Base-by-base conservation (phyloP, 2,797 vertebrate species). In the Basileuterus tristriatus region DNA sequence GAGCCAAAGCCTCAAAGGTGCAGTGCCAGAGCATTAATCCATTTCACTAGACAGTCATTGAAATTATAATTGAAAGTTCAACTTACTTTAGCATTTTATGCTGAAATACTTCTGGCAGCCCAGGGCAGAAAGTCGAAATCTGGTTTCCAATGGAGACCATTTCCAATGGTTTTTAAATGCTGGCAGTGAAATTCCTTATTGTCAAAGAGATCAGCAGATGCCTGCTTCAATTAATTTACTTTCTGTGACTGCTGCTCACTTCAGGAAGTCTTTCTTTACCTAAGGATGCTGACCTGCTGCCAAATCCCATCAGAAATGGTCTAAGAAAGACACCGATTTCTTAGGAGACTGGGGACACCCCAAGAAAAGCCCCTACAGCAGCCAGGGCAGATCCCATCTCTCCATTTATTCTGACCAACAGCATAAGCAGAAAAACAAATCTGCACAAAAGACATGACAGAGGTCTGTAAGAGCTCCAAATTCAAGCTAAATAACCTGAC, bases 51-150 rank as follows among this genome's bases (percentile, higher is more conserved):
- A 97, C 96, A 97, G 96, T 96, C 96, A 96, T 82, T 97, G 97
- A 97, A 98, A 98, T 97, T 97, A 98, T 97, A 97, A 98, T 98
- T 98, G 96, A 98, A 98, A 98, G 97, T 98, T 98, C 97, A 98
- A 95, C 96, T 98, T 97, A 97, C 90, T 98, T 98, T 98, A 92
- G 53, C 96, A 97, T 98, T 98, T 98, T 98, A 96, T 97, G 93
- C 95, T 96, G 94, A 96, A 97, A 96, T 97, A 97, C 95, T 97
- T 97, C 96, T 97, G 96, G 97, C 97, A 98, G 97, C 97, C 96
- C 92, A 97, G 97, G 97, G 97, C 97, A 98, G 96, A 97, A 98
- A 98, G 97, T 97, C 30, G 80, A 97, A 98, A 97, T 95, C 93
- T 96, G 95, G 93, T 97, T 98, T 98, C 96, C 96, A 98, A 95